Evolutionary conservation across 2,797 vertebrate species (phyloP).

Genomic region (Benthosema pterotum): DNA sequence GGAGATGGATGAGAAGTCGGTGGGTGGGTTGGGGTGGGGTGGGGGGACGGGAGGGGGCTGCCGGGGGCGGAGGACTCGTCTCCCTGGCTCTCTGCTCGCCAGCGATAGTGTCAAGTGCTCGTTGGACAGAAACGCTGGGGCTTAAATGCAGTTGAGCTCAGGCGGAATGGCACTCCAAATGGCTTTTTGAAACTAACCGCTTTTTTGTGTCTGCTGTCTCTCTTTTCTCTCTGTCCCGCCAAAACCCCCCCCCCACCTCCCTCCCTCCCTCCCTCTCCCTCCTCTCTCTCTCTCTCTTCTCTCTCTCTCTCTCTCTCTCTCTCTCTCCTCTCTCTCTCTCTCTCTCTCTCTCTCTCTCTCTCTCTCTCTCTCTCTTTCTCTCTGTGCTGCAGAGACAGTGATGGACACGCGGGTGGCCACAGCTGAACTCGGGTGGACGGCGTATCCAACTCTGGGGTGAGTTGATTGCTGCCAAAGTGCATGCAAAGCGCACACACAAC

Average conservation of each 20-base stretch:
- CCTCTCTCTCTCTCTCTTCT: conserved; percentile 21
- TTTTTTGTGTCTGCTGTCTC: conserved; percentile 32
- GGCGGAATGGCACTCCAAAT: conserved; percentile 53
- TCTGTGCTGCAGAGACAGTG: conserved; percentile 86
- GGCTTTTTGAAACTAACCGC: conserved; percentile 49
- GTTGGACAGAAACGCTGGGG: conserved; percentile 28
- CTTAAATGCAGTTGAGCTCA: conserved; percentile 57
- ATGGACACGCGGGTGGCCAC: conserved; percentile 98
- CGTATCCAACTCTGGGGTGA: conserved; percentile 97
- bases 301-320: conserved; percentile 29
- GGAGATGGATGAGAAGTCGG: conserved; percentile 54
- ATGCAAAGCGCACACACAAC: too few relatives aligned
- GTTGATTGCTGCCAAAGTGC: conserved; percentile 49
- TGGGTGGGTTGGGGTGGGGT: too few relatives aligned
- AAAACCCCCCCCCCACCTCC: conserved; percentile 15
- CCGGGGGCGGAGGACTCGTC: conserved; percentile 53
- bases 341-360: conserved; percentile 17
- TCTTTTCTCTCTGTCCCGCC: conserved; percentile 11
- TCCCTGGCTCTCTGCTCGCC: conserved; percentile 53
- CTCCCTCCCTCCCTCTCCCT: conserved; percentile 6
- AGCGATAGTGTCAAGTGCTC: conserved; percentile 66
- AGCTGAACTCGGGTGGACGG: conserved; percentile 97
- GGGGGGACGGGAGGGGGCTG: too few relatives aligned
- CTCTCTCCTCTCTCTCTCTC: conserved; percentile 19
- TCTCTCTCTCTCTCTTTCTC: conserved; percentile 28